These are phyloP conservation scores for Drosophila truncata DNA, from an alignment of 1,140 invertebrate genomes.

Conservation along the genomic window DNA sequence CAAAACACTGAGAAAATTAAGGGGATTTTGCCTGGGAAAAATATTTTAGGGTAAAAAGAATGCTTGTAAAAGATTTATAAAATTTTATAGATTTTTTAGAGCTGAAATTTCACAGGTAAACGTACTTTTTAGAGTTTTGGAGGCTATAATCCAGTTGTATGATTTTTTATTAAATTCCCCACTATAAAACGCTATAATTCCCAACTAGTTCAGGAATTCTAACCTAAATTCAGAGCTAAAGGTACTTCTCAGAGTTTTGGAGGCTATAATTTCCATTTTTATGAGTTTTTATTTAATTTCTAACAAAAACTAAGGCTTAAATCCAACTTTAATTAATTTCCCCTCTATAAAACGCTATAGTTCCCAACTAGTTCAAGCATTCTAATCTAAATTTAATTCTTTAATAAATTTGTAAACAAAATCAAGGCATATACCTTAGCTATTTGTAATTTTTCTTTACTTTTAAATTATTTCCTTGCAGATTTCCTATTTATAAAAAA, in stretches of 20 bases:
- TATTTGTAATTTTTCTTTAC: background rate
- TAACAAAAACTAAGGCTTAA: no score
- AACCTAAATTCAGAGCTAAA: background rate
- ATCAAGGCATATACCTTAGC: accelerated
- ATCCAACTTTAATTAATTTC: no score
- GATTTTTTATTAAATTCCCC: no score
- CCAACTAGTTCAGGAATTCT: background rate
- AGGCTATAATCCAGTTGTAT: no score
- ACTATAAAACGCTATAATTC: background rate
- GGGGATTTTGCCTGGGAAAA: no score
- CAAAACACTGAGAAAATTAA: constrained; percentile 1
- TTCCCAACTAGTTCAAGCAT: background rate
- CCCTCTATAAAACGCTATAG: background rate
- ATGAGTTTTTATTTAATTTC: no score
- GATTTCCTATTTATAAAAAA: no score
- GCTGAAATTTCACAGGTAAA: background rate
- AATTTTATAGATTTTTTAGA: background rate
- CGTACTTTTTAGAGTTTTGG: background rate
- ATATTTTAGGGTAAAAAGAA: background rate
- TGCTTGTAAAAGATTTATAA: background rate
- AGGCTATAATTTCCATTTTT: no score
- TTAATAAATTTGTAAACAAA: background rate
- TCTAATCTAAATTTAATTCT: background rate
- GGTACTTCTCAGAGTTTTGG: no score
- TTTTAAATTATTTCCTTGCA: background rate